These are phyloP conservation scores for Perca flavescens DNA, from an alignment of 2,113 vertebrate species.

Conservation along the genomic window DNA sequence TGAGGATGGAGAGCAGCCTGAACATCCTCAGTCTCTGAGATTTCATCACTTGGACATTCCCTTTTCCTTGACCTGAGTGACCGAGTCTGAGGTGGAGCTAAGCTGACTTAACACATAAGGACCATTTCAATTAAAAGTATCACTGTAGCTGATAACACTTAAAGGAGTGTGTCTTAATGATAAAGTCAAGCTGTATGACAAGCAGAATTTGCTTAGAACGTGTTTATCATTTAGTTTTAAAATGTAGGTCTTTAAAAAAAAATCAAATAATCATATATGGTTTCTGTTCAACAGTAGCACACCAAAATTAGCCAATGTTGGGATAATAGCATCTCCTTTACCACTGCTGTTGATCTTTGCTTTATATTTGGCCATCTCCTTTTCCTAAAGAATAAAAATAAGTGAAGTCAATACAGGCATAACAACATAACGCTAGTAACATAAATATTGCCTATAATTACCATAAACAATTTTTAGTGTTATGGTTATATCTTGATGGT, in stretches of 20 bases:
- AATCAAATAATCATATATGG: not conserved
- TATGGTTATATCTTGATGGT: not conserved
- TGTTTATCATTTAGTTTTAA: not conserved
- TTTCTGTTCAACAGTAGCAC: constrained; percentile 2
- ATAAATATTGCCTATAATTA: rapidly evolving
- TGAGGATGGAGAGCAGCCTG: constrained; percentile 25
- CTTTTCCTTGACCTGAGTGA: constrained; percentile 61
- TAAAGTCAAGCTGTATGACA: not conserved
- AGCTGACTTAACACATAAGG: constrained; percentile 31
- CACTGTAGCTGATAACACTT: not conserved
- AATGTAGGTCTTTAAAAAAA: not conserved
- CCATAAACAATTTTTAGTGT: not conserved
- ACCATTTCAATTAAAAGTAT: not conserved
- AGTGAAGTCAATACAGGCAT: not conserved
- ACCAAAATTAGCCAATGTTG: not conserved
- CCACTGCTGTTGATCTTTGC: constrained; percentile 35
- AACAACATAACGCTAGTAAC: no score
- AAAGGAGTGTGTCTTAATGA: not conserved
- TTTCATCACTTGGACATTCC: constrained; percentile 23
- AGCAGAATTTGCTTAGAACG: not conserved
- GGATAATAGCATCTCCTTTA: constrained; percentile 23
- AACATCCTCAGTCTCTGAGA: not conserved
- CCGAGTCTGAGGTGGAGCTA: constrained; percentile 20
- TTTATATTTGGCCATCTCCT: constrained; percentile 65
- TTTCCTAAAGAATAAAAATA: not conserved